Evolutionary conservation across 1,140 invertebrate genomes (phyloP), one percentile per base, ranked within the genome.

Genomic region (Solen grandis): DNA sequence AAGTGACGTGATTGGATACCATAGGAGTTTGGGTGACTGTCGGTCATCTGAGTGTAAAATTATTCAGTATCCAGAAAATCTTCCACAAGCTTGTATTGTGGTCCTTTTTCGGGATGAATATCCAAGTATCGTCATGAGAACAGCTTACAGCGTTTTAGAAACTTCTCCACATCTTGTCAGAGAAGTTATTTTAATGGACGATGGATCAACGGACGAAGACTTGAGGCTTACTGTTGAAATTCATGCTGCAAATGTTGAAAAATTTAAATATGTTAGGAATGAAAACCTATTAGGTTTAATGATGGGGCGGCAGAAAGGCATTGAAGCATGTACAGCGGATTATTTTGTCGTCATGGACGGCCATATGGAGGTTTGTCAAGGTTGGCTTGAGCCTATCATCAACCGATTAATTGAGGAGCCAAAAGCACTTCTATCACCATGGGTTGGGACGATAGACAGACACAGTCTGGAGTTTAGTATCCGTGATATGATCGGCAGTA

Each of bases 371-470:
- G 74, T 76, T 1, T 46, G 29, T 38, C 46, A 41, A n/a, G 62
- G 62, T 5, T 76, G 74, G 74, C 59, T 66, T 8, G 74, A 76
- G 41, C 74, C 74, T 25, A 25, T 76, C 0, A 50, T 76, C 27
- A 27, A 76, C 14, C 29, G 74, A 38, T 33, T 76, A 0, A 63
- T 76, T 41, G 60, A 76, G 29, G 13, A 65, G 3, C 74, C 74
- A 3, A 76, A 76, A n/a, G 60, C 62, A 54, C 33, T 76, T 5
- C 74, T 76, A 14, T 66, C 46, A 19, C 66, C 74, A 10, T 63
- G 66, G 36, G 62, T 76, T 22, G 74, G 74, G 1, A 38, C 46
- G 2, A 50, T 76, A 4, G 27, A 66, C 29, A 19, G 29, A 38
- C 29, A 76, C 29, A 66, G 19, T 16, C 66, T 76, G 19, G 50